Evolutionary conservation across 2,888 invertebrate genomes (phyloP).

Genomic region (Synanthedon vespiformis): DNA sequence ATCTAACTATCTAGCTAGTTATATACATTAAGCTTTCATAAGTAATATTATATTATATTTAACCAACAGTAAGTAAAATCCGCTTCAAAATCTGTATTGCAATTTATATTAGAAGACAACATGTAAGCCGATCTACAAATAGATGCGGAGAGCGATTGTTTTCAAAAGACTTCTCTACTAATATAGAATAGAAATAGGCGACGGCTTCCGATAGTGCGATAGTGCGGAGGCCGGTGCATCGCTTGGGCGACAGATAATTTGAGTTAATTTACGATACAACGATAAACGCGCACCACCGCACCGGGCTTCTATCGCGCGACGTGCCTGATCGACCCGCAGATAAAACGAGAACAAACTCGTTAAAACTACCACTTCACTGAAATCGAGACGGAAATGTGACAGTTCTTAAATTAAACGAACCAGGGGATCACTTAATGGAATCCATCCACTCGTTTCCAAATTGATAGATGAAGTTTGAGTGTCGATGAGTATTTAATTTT

Average conservation of each 20-base stretch:
- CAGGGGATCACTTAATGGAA: not conserved
- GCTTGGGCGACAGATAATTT: conserved; percentile 29
- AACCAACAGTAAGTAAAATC: too few species aligned
- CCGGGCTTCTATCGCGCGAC: conserved; percentile 12
- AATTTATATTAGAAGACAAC: not conserved
- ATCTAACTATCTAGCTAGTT: too few species aligned
- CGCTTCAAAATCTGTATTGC: too few species aligned
- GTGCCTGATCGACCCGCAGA: conserved; percentile 38
- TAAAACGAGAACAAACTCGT: conserved; percentile 14
- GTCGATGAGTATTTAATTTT: too few species aligned
- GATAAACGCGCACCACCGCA: conserved; percentile 29
- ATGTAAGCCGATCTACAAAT: not conserved
- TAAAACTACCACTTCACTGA: conserved; percentile 2
- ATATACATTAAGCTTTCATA: too few species aligned
- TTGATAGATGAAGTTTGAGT: too few species aligned
- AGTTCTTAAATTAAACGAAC: not conserved
- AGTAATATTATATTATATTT: too few species aligned
- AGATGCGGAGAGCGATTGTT: not conserved
- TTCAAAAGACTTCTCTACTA: not conserved
- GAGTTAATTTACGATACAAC: conserved; percentile 47
- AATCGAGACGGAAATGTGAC: not conserved
- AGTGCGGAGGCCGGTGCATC: conserved; percentile 5
- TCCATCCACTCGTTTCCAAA: too few species aligned
- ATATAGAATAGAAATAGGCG: not conserved
- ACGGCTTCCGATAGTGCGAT: conserved; percentile 11